These are phyloP conservation scores for Heterohyrax brucei DNA, from an alignment of 2,797 vertebrate species.

Conservation along the genomic window DNA sequence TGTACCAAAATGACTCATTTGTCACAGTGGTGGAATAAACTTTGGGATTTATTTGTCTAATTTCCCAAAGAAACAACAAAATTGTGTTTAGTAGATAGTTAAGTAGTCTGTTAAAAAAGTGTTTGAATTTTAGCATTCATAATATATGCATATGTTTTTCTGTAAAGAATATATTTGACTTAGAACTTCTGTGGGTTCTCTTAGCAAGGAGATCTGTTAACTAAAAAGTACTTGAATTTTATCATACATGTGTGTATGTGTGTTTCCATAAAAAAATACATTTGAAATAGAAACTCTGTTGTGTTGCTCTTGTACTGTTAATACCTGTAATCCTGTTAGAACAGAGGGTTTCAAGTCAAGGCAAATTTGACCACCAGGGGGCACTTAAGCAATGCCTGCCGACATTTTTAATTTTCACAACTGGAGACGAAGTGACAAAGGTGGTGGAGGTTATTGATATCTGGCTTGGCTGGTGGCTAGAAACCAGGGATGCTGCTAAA, in stretches of 20 bases:
- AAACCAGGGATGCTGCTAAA: background rate
- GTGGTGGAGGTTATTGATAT: background rate
- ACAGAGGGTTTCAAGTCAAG: background rate
- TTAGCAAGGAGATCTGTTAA: background rate
- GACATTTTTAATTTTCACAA: background rate
- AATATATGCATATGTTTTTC: background rate
- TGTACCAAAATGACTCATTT: background rate
- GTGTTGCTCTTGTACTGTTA: background rate
- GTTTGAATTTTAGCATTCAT: background rate
- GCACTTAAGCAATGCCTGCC: background rate
- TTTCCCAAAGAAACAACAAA: background rate
- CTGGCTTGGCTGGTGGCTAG: too few species aligned
- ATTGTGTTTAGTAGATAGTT: background rate
- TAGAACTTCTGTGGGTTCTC: background rate
- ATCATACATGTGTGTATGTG: background rate
- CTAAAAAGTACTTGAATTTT: background rate
- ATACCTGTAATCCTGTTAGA: background rate
- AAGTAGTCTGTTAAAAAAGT: background rate
- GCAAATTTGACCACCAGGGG: background rate
- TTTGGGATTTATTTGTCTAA: background rate
- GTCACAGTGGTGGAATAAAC: background rate
- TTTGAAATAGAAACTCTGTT: background rate
- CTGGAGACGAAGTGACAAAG: too few species aligned
- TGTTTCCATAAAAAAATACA: conserved; percentile 2
- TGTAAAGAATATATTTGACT: background rate